phyloP scores from a whole-genome alignment of 2,113 vertebrate species.

The Alosa alosa region DNA sequence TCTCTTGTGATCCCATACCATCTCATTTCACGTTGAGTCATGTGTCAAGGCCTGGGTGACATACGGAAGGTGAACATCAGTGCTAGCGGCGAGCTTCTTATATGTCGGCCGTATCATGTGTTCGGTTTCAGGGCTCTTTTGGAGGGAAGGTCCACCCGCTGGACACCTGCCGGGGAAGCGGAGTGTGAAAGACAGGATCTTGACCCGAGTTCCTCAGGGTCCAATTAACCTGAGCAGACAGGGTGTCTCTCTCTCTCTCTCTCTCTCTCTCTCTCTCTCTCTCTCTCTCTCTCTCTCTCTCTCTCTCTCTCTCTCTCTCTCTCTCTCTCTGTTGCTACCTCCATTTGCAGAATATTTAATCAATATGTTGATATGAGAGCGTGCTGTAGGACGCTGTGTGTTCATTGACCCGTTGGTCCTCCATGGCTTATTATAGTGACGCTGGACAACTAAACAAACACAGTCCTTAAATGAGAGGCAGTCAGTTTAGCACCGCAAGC shows the following conservation, averaged over 20 bases:
- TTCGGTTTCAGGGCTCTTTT: neutral
- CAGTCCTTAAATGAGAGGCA: neutral
- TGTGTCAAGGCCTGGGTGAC: neutral
- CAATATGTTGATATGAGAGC: slow-evolving; percentile 35
- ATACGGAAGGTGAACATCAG: neutral
- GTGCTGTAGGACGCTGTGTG: neutral
- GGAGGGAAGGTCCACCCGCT: neutral
- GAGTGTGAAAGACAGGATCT: slow-evolving; percentile 14
- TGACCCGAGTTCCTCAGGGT: slow-evolving; percentile 34
- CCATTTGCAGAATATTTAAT: slow-evolving; percentile 26
- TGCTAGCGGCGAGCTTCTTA: neutral
- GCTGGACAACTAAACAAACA: neutral
- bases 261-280: too few species aligned
- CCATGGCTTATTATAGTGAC: neutral
- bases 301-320: slow-evolving; percentile 10
- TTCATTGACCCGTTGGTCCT: slow-evolving; percentile 10
- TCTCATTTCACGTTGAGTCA: neutral
- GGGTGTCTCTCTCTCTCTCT: slow-evolving; percentile 36
- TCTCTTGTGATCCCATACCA: neutral
- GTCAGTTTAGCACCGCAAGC: neutral
- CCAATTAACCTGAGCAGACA: slow-evolving; percentile 37
- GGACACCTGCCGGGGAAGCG: neutral
- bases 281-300: slow-evolving; percentile 23
- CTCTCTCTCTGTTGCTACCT: slow-evolving; percentile 26
- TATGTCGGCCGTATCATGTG: neutral